Conservation (phyloP, 1,140 invertebrate genomes). For the Spodoptera litura region DNA sequence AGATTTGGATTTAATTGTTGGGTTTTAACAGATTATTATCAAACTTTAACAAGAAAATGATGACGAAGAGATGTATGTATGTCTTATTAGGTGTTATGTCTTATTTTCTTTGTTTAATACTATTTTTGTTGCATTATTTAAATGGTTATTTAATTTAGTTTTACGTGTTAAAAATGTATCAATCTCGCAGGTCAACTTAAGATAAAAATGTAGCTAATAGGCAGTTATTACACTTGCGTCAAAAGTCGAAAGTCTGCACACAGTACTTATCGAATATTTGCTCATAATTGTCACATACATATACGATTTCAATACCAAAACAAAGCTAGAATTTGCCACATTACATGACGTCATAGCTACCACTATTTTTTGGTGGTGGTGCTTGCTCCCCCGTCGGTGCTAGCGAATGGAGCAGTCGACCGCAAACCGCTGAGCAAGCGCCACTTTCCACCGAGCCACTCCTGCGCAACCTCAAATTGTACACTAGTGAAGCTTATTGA, state of each 20-base stretch:
- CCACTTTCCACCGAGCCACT: slow-evolving; percentile 58
- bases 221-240: too few species aligned
- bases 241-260: too few species aligned
- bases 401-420: slow-evolving; percentile 49
- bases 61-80: not conserved
- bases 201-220: too few species aligned
- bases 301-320: not conserved
- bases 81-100: too few species aligned
- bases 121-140: too few species aligned
- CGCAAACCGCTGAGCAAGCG: slow-evolving; percentile 57
- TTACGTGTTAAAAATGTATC: not conserved
- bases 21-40: not conserved
- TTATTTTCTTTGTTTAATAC: too few species aligned
- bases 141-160: not conserved
- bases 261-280: not conserved
- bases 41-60: not conserved
- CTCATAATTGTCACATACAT: not conserved
- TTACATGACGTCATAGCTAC: slow-evolving; percentile 32
- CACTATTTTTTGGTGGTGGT: slow-evolving; percentile 46
- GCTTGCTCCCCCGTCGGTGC: slow-evolving; percentile 15
- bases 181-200: too few species aligned
- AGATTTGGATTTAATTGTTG: not conserved
- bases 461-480: slow-evolving; percentile 53
- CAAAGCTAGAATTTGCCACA: not conserved
- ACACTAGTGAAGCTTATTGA: slow-evolving; percentile 49